phyloP scores from a whole-genome alignment of 1,140 invertebrate species.

The Hycleus phaleratus region DNA sequence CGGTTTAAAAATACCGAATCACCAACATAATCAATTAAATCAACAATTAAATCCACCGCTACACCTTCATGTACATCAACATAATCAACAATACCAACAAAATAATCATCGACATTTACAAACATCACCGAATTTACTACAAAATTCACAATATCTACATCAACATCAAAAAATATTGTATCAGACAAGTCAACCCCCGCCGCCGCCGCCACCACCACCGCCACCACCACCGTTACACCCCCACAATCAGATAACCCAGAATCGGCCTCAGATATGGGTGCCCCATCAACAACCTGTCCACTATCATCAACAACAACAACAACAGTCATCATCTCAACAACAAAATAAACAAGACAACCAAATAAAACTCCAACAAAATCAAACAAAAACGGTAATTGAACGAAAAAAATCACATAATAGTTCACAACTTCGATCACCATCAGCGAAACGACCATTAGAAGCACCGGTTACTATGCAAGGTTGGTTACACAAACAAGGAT shows the following conservation, averaged over 20 bases:
- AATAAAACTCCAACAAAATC: conserved; percentile 21
- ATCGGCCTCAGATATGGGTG: conserved; percentile 32
- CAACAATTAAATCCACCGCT: conserved; percentile 25
- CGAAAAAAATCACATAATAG: conserved; percentile 43
- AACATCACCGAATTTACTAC: conserved; percentile 35
- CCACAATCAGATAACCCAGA: conserved; percentile 21
- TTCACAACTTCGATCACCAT: conserved; percentile 59
- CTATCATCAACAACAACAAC: conserved; percentile 36
- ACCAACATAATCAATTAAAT: conserved; percentile 26
- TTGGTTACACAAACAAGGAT: conserved; percentile 88
- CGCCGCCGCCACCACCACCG: conserved; percentile 7
- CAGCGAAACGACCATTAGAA: conserved; percentile 66
- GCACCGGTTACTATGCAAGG: conserved; percentile 75
- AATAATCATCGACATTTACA: conserved; percentile 19
- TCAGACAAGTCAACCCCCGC: conserved; percentile 22
- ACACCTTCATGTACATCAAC: conserved; percentile 25
- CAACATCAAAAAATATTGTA: conserved; percentile 26
- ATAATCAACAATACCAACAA: conserved; percentile 24
- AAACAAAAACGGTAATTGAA: conserved; percentile 20
- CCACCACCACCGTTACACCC: conserved; percentile 21
- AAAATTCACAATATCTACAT: conserved; percentile 33
- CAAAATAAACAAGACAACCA: conserved; percentile 32
- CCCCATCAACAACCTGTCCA: conserved; percentile 30
- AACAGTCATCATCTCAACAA: conserved; percentile 22
- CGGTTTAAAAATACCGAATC: conserved; percentile 30